These are phyloP conservation scores for Dolomedes plantarius DNA, from an alignment of 2,888 invertebrate species.

Conservation along the genomic window DNA sequence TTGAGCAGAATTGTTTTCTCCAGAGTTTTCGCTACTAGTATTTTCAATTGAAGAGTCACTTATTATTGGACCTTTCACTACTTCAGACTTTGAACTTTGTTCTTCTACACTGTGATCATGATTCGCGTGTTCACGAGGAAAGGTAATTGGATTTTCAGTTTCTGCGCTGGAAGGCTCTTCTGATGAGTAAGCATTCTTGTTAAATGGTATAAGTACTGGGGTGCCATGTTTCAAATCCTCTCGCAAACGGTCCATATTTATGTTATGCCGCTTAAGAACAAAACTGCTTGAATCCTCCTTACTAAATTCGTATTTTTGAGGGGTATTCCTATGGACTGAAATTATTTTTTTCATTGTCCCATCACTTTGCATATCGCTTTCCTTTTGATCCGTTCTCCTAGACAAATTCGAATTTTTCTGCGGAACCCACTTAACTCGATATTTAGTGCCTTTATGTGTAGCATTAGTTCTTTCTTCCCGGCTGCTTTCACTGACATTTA, in stretches of 20 bases:
- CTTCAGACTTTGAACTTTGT: too few relatives aligned
- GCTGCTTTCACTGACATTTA: not conserved
- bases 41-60: not conserved
- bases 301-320: not conserved
- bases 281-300: not conserved
- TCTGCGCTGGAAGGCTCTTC: not conserved
- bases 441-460: not conserved
- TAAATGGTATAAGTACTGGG: slow-evolving; percentile 47
- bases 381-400: not conserved
- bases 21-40: not conserved
- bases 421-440: slow-evolving; percentile 30
- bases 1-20: slow-evolving; percentile 1
- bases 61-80: not conserved
- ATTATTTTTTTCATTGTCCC: not conserved
- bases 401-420: not conserved
- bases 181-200: slow-evolving; percentile 13
- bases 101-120: too few relatives aligned
- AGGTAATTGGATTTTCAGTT: not conserved
- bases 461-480: not conserved
- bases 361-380: not conserved
- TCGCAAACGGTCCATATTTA: slow-evolving; percentile 29
- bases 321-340: not conserved
- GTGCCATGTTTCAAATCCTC: slow-evolving; percentile 56
- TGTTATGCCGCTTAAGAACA: slow-evolving; percentile 5
- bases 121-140: not conserved